A percentile compares a stretch with the other conserved stretches of the same genome.
Evolutionary conservation across 1,140 invertebrate genomes (phyloP).

Genomic region (Grapholita molesta): DNA sequence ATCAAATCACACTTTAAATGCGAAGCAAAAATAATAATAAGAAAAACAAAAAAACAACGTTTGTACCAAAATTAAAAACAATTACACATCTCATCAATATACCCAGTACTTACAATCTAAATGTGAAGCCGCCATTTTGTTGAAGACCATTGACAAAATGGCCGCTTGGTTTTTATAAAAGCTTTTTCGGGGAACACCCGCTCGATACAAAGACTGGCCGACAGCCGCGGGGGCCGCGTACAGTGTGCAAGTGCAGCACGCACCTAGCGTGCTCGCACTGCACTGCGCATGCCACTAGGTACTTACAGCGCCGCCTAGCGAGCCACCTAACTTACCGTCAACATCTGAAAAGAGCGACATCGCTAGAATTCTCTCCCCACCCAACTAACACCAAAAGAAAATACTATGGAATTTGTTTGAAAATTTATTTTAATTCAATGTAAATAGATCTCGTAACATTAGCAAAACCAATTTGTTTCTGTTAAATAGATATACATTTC

Average conservation of each 20-base stretch:
- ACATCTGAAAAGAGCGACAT: slow-evolving; percentile 75
- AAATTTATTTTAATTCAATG: slow-evolving; percentile 56
- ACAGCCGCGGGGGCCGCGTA: neutral
- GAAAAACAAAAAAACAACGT: slow-evolving; percentile 58
- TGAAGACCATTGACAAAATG: slow-evolving; percentile 51
- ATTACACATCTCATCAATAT: slow-evolving; percentile 59
- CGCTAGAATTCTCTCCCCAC: slow-evolving; percentile 65
- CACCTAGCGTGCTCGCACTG: neutral
- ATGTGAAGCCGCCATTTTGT: slow-evolving; percentile 59
- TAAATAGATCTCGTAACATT: slow-evolving; percentile 61
- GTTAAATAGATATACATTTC: slow-evolving; percentile 35
- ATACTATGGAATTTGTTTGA: slow-evolving; percentile 69
- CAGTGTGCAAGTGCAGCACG: neutral
- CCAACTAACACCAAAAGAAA: slow-evolving; percentile 64
- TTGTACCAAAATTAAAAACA: slow-evolving; percentile 65
- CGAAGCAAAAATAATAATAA: slow-evolving; percentile 63
- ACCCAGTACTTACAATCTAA: slow-evolving; percentile 72
- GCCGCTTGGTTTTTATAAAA: slow-evolving; percentile 33
- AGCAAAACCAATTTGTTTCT: slow-evolving; percentile 41
- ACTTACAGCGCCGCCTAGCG: slow-evolving; percentile 43
- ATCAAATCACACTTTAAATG: slow-evolving; percentile 72
- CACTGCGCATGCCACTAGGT: slow-evolving; percentile 25
- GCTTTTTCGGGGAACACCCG: neutral
- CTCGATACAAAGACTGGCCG: neutral
- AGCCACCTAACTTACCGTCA: slow-evolving; percentile 75